These are phyloP conservation scores for Allobates femoralis DNA, from an alignment of 2,797 vertebrate genomes.

Conservation along the genomic window DNA sequence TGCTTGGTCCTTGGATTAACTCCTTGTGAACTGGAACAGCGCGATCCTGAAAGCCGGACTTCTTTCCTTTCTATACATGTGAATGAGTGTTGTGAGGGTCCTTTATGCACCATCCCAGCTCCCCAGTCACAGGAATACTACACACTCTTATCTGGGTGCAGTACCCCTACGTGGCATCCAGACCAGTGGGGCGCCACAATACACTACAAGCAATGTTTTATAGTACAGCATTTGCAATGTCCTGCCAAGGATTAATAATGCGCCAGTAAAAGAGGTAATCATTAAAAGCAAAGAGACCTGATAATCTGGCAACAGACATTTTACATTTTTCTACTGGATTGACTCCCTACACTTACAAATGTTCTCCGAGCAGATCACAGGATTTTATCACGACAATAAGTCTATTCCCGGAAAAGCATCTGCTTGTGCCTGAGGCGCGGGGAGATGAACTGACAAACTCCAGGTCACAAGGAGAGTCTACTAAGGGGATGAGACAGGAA, in stretches of 20 bases:
- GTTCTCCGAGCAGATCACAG: constrained; percentile 18
- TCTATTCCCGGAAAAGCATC: constrained; percentile 42
- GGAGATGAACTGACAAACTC: background rate
- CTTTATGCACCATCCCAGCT: no score
- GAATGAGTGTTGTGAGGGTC: no score
- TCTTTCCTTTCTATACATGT: no score
- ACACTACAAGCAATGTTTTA: no score
- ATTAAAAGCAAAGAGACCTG: background rate
- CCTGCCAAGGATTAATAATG: background rate
- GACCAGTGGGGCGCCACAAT: no score
- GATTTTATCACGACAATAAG: constrained; percentile 11
- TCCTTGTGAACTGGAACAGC: no score
- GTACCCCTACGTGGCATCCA: no score
- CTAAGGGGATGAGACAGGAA: background rate
- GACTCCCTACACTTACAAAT: background rate
- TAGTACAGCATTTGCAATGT: background rate
- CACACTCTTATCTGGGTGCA: no score
- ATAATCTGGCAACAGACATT: background rate
- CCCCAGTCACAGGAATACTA: no score
- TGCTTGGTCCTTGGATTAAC: no score
- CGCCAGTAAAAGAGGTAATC: background rate
- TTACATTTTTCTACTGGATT: background rate
- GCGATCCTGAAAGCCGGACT: no score
- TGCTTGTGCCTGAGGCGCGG: background rate
- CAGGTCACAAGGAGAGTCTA: constrained; percentile 8